phyloP scores from a whole-genome alignment of 1,140 invertebrate genomes.

The Gryon sp. region DNA sequence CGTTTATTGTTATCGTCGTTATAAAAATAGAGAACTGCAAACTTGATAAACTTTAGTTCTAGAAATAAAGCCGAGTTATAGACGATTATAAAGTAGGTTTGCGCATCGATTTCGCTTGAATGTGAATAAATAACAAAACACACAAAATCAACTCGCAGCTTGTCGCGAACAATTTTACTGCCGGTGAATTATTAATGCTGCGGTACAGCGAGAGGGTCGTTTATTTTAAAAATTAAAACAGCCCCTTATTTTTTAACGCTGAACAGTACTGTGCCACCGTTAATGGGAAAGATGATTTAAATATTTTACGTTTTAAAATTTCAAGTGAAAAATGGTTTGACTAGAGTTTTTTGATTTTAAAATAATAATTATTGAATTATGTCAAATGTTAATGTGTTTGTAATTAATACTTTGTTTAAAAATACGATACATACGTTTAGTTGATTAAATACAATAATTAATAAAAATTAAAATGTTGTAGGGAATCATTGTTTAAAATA shows the following conservation, averaged over 20 bases:
- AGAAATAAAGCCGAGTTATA: slow-evolving; percentile 48
- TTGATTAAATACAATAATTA: too few species aligned
- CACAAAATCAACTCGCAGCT: slow-evolving; percentile 27
- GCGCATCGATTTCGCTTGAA: slow-evolving; percentile 39
- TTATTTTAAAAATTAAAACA: slow-evolving; percentile 7
- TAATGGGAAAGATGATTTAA: too few species aligned
- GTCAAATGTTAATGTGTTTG: too few species aligned
- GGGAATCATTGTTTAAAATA: too few species aligned
- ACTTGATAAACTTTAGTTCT: slow-evolving; percentile 52
- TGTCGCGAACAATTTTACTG: slow-evolving; percentile 16
- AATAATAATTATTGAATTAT: too few species aligned
- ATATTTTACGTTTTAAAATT: too few species aligned
- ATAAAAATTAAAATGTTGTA: background rate
- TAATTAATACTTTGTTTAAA: too few species aligned
- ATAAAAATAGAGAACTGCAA: slow-evolving; percentile 39
- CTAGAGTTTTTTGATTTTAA: too few species aligned
- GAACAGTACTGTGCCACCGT: too few species aligned
- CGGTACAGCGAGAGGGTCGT: background rate
- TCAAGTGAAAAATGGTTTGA: too few species aligned
- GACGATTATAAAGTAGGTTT: slow-evolving; percentile 47
- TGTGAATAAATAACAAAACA: slow-evolving; percentile 48
- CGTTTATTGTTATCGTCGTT: slow-evolving; percentile 35
- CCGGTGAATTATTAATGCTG: slow-evolving; percentile 1
- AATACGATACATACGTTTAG: too few species aligned
- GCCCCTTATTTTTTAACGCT: too few species aligned